Evolutionary conservation across 2,113 vertebrate species (phyloP).

Genomic region (Gallinago jamesoni): DNA sequence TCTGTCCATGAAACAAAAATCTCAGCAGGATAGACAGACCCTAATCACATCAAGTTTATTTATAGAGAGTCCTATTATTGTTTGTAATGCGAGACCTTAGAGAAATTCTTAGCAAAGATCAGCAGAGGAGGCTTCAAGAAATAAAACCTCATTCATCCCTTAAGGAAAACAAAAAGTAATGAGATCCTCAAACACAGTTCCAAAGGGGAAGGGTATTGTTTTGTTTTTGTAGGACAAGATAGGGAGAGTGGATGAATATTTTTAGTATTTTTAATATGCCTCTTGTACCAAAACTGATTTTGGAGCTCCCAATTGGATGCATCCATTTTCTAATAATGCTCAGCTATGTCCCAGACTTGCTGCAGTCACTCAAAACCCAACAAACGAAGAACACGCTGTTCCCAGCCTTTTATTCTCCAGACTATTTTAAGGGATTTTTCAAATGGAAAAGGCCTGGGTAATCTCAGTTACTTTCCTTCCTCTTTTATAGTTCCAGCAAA

Average conservation of each 20-base stretch:
- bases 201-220: neutral
- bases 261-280: neutral
- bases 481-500: conserved; percentile 28
- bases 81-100: neutral
- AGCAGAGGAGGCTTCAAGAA: neutral
- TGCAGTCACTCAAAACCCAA: neutral
- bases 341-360: neutral
- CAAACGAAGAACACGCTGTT: conserved; percentile 27
- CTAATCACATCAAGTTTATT: neutral
- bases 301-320: neutral
- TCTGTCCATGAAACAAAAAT: neutral
- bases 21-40: neutral
- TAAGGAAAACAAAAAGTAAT: neutral
- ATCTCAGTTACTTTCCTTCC: conserved; percentile 12
- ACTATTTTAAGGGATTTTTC: conserved; percentile 47
- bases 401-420: conserved; percentile 8
- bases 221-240: neutral
- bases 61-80: neutral
- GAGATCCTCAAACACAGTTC: neutral
- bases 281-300: neutral
- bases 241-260: neutral
- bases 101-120: neutral
- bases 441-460: conserved; percentile 43
- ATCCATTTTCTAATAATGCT: neutral
- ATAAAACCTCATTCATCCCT: neutral